Percentiles rank a stretch among this genome's conserved stretches.
phyloP scores from a whole-genome alignment of 92 coral and sea anemone genomes.

The Pocillopora meandrina region DNA sequence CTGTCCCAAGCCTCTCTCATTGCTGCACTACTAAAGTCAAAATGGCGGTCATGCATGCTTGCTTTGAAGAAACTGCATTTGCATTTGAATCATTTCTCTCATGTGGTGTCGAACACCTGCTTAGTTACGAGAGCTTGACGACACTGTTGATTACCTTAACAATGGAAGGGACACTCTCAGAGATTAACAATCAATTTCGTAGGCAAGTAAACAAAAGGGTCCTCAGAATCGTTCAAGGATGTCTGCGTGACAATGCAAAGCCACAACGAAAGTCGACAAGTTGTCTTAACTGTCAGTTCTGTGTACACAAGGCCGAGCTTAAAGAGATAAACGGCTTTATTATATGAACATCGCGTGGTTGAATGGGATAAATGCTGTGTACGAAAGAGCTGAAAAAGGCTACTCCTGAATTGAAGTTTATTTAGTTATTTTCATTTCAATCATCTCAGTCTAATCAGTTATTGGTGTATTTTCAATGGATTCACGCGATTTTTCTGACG shows the following conservation, averaged over 20 bases:
- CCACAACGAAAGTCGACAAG: background rate
- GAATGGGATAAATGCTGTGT: background rate
- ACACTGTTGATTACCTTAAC: slow-evolving; percentile 56
- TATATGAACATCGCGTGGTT: background rate
- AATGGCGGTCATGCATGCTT: slow-evolving; percentile 23
- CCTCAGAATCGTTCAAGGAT: slow-evolving; percentile 17
- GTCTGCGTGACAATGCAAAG: slow-evolving; percentile 20
- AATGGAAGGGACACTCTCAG: slow-evolving; percentile 41
- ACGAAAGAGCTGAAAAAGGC: background rate
- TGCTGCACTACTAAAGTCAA: background rate
- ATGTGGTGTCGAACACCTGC: slow-evolving; percentile 54
- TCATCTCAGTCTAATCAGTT: background rate
- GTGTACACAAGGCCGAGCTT: slow-evolving; percentile 19
- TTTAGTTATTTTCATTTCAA: background rate
- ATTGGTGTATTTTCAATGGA: slow-evolving; percentile 1
- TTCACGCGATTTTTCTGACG: slow-evolving; percentile 19
- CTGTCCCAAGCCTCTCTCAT: background rate
- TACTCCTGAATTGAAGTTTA: background rate
- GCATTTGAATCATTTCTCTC: slow-evolving; percentile 30
- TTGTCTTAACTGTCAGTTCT: slow-evolving; percentile 11
- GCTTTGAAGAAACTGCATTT: background rate
- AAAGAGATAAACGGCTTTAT: slow-evolving; percentile 13
- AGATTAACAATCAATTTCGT: slow-evolving; percentile 33
- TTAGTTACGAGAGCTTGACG: slow-evolving; percentile 58
- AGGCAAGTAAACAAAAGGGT: slow-evolving; percentile 41